These are phyloP conservation scores for Oreochromis tanganicae DNA, from an alignment of 2,113 vertebrate species.

Conservation along the genomic window DNA sequence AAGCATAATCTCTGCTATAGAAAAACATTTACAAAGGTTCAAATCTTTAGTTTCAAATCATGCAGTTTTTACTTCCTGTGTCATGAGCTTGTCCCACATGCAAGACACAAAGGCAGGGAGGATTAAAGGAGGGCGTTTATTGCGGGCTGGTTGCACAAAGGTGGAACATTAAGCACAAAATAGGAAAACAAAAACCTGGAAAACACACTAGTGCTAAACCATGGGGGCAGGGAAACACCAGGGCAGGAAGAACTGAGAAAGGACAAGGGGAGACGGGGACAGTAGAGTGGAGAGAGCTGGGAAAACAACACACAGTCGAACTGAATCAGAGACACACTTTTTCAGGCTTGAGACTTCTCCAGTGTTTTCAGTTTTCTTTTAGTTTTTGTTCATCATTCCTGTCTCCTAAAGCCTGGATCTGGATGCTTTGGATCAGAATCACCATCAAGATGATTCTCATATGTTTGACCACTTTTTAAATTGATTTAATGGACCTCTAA, in stretches of 20 bases:
- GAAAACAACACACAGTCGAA: neutral
- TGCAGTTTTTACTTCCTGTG: neutral
- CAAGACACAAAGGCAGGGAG: rapidly evolving
- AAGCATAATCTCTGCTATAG: neutral
- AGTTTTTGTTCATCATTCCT: neutral
- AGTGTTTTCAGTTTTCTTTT: neutral
- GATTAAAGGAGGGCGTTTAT: neutral
- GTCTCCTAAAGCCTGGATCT: rapidly evolving
- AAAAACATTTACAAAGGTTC: neutral
- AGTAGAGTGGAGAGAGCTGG: neutral
- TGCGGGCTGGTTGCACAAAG: neutral
- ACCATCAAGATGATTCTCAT: neutral
- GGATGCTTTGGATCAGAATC: neutral
- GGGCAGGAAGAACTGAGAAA: neutral
- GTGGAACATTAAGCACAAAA: neutral
- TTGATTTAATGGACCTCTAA: neutral
- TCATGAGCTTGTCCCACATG: neutral
- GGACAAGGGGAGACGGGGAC: neutral
- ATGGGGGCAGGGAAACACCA: neutral
- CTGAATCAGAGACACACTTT: neutral
- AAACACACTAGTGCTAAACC: neutral
- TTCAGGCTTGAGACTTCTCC: neutral
- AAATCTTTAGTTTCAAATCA: neutral
- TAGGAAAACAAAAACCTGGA: neutral
- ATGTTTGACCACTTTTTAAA: neutral